Base-by-base conservation (phyloP, 1,140 invertebrate genomes). In the Lepidurus couesii region DNA sequence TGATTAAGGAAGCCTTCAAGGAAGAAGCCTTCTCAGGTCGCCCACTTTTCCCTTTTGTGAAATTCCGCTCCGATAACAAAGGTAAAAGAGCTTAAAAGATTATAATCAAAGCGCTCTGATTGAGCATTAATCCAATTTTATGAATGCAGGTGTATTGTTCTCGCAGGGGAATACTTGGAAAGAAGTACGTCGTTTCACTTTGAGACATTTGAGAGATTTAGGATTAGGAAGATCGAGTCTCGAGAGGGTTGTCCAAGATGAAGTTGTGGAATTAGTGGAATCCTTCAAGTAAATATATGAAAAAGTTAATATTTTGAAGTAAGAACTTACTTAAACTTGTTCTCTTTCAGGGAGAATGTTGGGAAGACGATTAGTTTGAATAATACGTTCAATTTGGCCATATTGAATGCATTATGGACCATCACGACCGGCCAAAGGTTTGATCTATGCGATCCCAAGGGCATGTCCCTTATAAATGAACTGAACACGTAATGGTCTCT, bases 141-240 rank as follows among this genome's bases (percentile, higher is more conserved):
- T 34, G 34, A 34, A 34, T 34, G 34, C 43, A 81, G 81, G 81
- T 7, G 9, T 81, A 13, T 53, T 80, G n/a, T 80, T 78, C 74
- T 65, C 77, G 6, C 77, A 79, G 13, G 81, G 80, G 7, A 43
- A 65, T 16, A 73, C 53, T 45, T 82, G 81, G 81, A n/a, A 9
- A 4, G 81, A 82, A 53, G 80, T 81, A 75, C 43, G 81, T 42
- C 44, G 80, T 26, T 82, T 82, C 43, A 75, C 81, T 10, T 74
- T 82, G n/a, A 43, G 80, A 47, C 44, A 81, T 42, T 76, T 81
- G 7, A 74, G 79, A n/a, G 81, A 82, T 24, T 79, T 82, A 16
- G 81, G 81, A 9, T 81, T 79, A 16, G 81, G 81, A 1, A 79
- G 53, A 79, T 80, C 74, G 24, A 75, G 77, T 10, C 81, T 81